A percentile compares a stretch with the other conserved stretches of the same genome.
These are phyloP conservation scores for Lithophane ornitopus DNA, from an alignment of 2,888 invertebrate species.

Conservation along the genomic window DNA sequence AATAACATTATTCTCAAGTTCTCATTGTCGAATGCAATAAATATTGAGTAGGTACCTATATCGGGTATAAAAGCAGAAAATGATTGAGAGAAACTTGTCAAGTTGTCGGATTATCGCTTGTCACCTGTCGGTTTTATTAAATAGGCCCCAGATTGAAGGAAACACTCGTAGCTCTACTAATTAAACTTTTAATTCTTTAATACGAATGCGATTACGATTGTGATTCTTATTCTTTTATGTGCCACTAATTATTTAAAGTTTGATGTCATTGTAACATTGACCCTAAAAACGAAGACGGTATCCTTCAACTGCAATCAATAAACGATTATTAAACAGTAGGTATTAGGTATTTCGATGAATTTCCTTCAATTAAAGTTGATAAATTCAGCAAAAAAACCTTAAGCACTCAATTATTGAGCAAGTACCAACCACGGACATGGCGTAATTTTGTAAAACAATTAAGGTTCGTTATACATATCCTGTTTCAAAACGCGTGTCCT, in stretches of 20 bases:
- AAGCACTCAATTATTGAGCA: slow-evolving; percentile 50
- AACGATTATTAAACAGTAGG: slow-evolving; percentile 11
- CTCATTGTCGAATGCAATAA: no score
- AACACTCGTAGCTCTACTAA: neutral
- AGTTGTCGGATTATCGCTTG: no score
- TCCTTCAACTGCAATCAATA: slow-evolving; percentile 28
- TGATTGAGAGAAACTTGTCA: no score
- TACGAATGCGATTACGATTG: neutral
- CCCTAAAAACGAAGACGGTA: slow-evolving; percentile 8
- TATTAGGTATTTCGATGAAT: slow-evolving; percentile 31
- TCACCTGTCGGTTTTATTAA: neutral
- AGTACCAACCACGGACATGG: slow-evolving; percentile 15
- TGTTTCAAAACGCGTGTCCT: slow-evolving; percentile 61
- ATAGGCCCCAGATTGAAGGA: neutral
- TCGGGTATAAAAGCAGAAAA: no score
- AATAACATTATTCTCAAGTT: no score
- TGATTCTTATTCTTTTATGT: neutral
- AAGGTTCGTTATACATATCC: slow-evolving; percentile 64
- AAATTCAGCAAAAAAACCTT: slow-evolving; percentile 34
- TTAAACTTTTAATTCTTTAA: neutral
- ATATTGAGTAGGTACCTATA: no score
- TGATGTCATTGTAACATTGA: slow-evolving; percentile 23
- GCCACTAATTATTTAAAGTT: neutral
- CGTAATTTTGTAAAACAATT: slow-evolving; percentile 59
- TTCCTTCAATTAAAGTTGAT: slow-evolving; percentile 51